Evolutionary conservation across 2,797 vertebrate genomes (phyloP).

Genomic region (Pipistrellus nathusii): DNA sequence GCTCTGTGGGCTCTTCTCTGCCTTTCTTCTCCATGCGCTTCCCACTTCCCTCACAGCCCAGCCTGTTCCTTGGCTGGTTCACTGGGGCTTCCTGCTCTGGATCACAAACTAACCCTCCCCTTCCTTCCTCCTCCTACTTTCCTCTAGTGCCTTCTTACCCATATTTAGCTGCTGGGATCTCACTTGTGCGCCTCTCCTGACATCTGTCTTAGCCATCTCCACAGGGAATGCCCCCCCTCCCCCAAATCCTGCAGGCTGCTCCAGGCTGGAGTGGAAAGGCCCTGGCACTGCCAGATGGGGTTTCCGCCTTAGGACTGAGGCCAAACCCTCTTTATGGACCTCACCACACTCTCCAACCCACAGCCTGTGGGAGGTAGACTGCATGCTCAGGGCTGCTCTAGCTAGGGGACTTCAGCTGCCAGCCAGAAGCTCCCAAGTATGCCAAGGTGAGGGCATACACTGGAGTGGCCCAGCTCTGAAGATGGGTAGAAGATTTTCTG

Average conservation of each 20-base stretch:
- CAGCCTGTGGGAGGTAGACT: background rate
- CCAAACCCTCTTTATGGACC: constrained; percentile 13
- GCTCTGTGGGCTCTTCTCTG: constrained; percentile 7
- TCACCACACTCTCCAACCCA: constrained; percentile 1
- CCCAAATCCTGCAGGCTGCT: background rate
- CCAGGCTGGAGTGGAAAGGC: background rate
- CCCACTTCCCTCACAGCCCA: constrained; percentile 19
- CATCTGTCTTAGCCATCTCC: constrained; percentile 45
- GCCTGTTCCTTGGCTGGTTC: constrained; percentile 33
- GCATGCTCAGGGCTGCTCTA: background rate
- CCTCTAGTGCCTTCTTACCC: constrained; percentile 68
- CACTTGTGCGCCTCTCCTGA: constrained; percentile 56
- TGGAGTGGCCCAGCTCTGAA: background rate
- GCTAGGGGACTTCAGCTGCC: background rate
- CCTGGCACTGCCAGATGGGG: background rate
- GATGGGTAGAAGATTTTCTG: background rate
- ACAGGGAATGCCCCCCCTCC: background rate
- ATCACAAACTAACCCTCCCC: constrained; percentile 12
- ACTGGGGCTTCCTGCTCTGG: constrained; percentile 53
- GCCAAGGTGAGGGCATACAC: background rate
- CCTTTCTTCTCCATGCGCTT: background rate
- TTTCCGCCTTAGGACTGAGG: background rate
- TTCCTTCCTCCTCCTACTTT: constrained; percentile 67
- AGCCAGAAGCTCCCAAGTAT: background rate
- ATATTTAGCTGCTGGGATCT: constrained; percentile 68